Evolutionary conservation across 2,113 vertebrate species (phyloP).

Genomic region (Machaerirhynchus nigripectus): DNA sequence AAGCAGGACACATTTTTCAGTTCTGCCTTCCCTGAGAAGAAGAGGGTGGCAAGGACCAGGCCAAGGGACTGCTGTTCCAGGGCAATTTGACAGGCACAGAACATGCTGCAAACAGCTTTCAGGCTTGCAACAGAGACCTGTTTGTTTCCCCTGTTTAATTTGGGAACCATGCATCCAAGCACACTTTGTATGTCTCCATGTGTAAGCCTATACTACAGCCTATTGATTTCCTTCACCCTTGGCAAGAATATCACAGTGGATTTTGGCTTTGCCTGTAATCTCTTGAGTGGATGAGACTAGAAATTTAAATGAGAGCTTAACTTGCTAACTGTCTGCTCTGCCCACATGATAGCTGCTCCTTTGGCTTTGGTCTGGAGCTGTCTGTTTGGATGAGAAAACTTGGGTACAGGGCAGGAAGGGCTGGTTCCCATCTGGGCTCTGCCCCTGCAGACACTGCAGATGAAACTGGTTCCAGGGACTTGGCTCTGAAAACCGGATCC

Average conservation of each 20-base stretch:
- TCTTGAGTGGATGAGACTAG: slow-evolving; percentile 23
- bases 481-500: slow-evolving; percentile 5
- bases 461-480: slow-evolving; percentile 7
- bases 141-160: slow-evolving; percentile 59
- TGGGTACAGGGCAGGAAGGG: not conserved
- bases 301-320: slow-evolving; percentile 29
- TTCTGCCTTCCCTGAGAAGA: not conserved
- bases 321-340: not conserved
- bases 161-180: slow-evolving; percentile 42
- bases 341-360: slow-evolving; percentile 24
- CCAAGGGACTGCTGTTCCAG: not conserved
- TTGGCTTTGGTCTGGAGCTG: not conserved
- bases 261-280: slow-evolving; percentile 53
- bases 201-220: slow-evolving; percentile 22
- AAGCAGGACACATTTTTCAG: not conserved
- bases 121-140: slow-evolving; percentile 44
- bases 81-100: slow-evolving; percentile 14
- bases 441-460: not conserved
- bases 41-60: not conserved
- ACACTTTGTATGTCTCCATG: slow-evolving; percentile 27
- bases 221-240: slow-evolving; percentile 48
- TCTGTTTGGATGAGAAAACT: not conserved
- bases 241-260: slow-evolving; percentile 10
- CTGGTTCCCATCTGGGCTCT: not conserved
- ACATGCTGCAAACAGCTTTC: slow-evolving; percentile 22